Evolutionary conservation across 1,140 invertebrate genomes (phyloP), one percentile per base, ranked within the genome.

Genomic region (Brachionus sp.): DNA sequence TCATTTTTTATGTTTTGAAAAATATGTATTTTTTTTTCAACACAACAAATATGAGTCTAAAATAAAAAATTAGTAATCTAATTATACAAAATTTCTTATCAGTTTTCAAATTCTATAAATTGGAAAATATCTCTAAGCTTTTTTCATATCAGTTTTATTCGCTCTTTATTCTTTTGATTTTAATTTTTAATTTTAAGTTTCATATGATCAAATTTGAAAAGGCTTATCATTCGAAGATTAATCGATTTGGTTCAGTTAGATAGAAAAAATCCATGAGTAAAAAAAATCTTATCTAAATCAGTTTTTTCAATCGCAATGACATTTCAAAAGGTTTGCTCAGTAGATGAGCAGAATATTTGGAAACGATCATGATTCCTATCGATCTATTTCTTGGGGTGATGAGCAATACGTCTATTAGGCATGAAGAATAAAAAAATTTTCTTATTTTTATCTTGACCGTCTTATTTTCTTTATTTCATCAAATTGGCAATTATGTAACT

Each of bases 21-120:
- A 37, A 33, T 70, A 39, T 70, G 29, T 64, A 39, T 70, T 70
- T 70, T 70, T n/a, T 70, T 37, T 70, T 70, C 7, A 37, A 70
- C 35, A 42, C 66, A 70, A 70, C 66, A 70, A 33, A 66, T 66
- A 57, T 57, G 16, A 57, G 19, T 23, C 64, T 12, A 23, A 33
- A 13, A 70, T 19, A 70, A 39, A 39, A 37, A 37, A 37, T 70
- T 37, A 37, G 66, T 39, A 39, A 70, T 70, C 35, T 70, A 37
- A 70, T 70, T 70, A 70, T 70, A 70, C 12, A 7, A 70, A 19
- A 37, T 70, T 70, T 70, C 66, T 70, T 70, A 70, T 70, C 66
- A 70, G 66, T 39, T 70, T 39, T 37, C 10, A 39, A 37, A 37
- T 66, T n/a, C 33, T 66, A 66, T 66, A 33, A 33, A 66, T 33